Conservation (phyloP, 2,888 invertebrate genomes). For the Rhaphigaster nebulosa region DNA sequence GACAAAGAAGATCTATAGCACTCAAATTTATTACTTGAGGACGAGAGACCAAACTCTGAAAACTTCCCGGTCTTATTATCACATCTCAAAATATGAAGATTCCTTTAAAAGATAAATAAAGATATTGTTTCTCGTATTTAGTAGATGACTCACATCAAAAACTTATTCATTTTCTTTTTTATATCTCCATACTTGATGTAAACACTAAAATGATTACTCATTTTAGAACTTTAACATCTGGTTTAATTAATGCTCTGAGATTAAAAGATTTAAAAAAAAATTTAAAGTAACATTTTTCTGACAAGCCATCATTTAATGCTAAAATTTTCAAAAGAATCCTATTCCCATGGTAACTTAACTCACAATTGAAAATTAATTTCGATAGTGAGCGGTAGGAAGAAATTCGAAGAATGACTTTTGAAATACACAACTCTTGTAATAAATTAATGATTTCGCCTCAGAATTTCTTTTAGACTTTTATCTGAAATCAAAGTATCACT, state of each 20-base stretch:
- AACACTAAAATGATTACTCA: no score
- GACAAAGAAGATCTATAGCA: no score
- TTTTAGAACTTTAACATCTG: background rate
- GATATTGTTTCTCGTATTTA: no score
- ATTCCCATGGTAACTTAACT: slow-evolving; percentile 12
- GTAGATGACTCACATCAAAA: no score
- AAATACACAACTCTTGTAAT: background rate
- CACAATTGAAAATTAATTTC: background rate
- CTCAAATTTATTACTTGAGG: no score
- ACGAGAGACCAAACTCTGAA: no score
- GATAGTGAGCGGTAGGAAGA: background rate
- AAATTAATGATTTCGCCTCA: background rate
- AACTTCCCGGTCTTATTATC: no score
- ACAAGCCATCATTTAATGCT: background rate
- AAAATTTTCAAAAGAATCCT: background rate
- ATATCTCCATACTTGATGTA: no score
- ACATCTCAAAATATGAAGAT: no score
- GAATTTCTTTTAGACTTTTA: background rate
- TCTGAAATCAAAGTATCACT: background rate
- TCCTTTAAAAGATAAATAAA: no score
- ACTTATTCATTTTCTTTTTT: no score
- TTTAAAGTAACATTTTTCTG: background rate
- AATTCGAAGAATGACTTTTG: background rate
- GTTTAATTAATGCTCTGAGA: background rate
- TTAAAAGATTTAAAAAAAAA: background rate